phyloP scores from a whole-genome alignment of 2,797 vertebrate genomes.

The Centroberyx gerrardi region DNA sequence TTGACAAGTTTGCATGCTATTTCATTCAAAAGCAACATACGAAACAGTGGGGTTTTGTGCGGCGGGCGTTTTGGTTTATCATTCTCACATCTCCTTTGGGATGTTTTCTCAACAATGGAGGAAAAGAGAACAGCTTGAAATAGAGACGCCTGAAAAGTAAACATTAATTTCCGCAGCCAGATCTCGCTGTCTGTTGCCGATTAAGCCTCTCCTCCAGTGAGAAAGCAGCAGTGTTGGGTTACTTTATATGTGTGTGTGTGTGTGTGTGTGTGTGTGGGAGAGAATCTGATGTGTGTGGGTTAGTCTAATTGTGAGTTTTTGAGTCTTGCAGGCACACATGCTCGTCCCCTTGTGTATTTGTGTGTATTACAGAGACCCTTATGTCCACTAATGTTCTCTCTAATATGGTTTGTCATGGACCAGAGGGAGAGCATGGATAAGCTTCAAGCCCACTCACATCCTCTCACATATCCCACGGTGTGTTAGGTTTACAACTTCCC shows the following conservation, averaged over 20 bases:
- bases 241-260: constrained; percentile 33
- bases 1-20: constrained; percentile 51
- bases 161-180: constrained; percentile 82
- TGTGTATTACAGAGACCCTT: constrained; percentile 54
- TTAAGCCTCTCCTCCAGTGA: constrained; percentile 65
- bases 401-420: constrained; percentile 68
- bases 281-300: constrained; percentile 42
- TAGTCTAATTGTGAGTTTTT: constrained; percentile 63
- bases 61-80: constrained; percentile 47
- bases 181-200: constrained; percentile 78
- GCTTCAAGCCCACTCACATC: constrained; percentile 15
- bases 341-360: constrained; percentile 24
- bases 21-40: constrained; percentile 67
- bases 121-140: constrained; percentile 70
- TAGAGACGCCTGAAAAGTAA: constrained; percentile 76
- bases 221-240: constrained; percentile 62
- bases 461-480: constrained; percentile 32
- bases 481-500: constrained; percentile 51
- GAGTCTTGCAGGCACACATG: constrained; percentile 42
- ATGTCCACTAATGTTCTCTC: constrained; percentile 53
- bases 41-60: constrained; percentile 49
- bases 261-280: constrained; percentile 39
- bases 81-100: constrained; percentile 75
- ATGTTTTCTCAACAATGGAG: constrained; percentile 74
- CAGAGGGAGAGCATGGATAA: constrained; percentile 45